Percentiles rank a stretch among this genome's conserved stretches.
These are phyloP conservation scores for Watsonalla binaria DNA, from an alignment of 2,888 invertebrate species.

Conservation along the genomic window DNA sequence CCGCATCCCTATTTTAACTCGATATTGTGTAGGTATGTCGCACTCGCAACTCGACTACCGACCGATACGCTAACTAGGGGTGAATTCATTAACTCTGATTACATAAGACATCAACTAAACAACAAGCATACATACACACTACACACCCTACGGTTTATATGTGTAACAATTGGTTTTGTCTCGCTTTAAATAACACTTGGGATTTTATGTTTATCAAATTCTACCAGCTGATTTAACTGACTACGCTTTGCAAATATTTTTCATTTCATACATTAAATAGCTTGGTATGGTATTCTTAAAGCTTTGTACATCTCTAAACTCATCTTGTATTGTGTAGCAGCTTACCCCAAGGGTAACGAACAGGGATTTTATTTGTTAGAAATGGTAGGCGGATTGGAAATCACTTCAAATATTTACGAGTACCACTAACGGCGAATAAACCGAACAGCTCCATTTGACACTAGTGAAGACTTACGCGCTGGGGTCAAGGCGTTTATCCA, in stretches of 20 bases:
- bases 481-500: constrained; percentile 51
- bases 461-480: constrained; percentile 60
- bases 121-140: constrained; percentile 52
- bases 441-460: constrained; percentile 40
- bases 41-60: constrained; percentile 11
- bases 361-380: no score
- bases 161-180: constrained; percentile 19
- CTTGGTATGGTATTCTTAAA: no score
- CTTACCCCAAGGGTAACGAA: no score
- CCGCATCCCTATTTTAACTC: neutral
- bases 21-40: constrained; percentile 3
- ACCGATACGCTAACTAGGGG: constrained; percentile 56
- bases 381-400: constrained; percentile 7
- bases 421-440: constrained; percentile 26
- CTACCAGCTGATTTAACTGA: no score
- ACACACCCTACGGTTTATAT: constrained; percentile 28
- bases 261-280: no score
- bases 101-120: constrained; percentile 62
- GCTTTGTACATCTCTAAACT: no score
- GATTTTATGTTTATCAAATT: no score
- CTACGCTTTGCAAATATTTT: neutral
- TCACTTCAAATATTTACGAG: constrained; percentile 15
- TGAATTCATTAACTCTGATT: constrained; percentile 69
- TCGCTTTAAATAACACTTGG: no score
- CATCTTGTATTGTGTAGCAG: no score